These are phyloP conservation scores for Daphoenositta chrysoptera DNA, from an alignment of 2,113 vertebrate species.

Conservation along the genomic window DNA sequence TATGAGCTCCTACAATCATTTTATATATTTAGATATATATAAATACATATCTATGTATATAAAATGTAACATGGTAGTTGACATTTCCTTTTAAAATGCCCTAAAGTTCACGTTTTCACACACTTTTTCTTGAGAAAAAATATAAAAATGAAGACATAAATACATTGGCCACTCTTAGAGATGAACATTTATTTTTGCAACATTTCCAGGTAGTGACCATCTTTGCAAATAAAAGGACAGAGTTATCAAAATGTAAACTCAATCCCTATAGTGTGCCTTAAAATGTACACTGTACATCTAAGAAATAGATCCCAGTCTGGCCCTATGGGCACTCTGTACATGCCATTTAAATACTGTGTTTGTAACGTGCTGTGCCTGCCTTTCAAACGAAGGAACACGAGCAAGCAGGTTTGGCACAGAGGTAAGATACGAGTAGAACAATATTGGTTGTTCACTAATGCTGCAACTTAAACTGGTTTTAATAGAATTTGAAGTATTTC, in stretches of 20 bases:
- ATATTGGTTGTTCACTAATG: slow-evolving; percentile 40
- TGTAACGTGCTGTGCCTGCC: slow-evolving; percentile 57
- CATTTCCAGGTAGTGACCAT: slow-evolving; percentile 60
- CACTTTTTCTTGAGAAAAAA: not conserved
- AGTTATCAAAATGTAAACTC: slow-evolving; percentile 59
- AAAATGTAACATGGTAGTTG: slow-evolving; percentile 41
- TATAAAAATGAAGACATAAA: not conserved
- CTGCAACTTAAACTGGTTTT: slow-evolving; percentile 42
- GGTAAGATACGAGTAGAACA: slow-evolving; percentile 1
- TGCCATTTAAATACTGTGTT: slow-evolving; percentile 62
- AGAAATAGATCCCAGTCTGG: slow-evolving; percentile 48
- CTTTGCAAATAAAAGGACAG: slow-evolving; percentile 65
- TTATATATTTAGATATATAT: slow-evolving; percentile 68
- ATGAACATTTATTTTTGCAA: slow-evolving; percentile 57
- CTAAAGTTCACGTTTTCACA: slow-evolving; percentile 24
- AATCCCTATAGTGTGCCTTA: slow-evolving; percentile 75
- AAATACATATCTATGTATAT: slow-evolving; percentile 62
- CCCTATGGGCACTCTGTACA: slow-evolving; percentile 60
- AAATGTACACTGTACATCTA: slow-evolving; percentile 70
- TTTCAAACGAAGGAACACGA: not conserved
- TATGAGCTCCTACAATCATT: slow-evolving; percentile 45
- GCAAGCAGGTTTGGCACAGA: slow-evolving; percentile 26
- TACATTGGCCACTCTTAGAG: slow-evolving; percentile 31
- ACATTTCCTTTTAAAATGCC: slow-evolving; percentile 51
- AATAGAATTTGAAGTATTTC: slow-evolving; percentile 2